A percentile compares a stretch with the other conserved stretches of the same genome.
Conservation (phyloP, 2,113 vertebrate species). For the Picathartes gymnocephalus region DNA sequence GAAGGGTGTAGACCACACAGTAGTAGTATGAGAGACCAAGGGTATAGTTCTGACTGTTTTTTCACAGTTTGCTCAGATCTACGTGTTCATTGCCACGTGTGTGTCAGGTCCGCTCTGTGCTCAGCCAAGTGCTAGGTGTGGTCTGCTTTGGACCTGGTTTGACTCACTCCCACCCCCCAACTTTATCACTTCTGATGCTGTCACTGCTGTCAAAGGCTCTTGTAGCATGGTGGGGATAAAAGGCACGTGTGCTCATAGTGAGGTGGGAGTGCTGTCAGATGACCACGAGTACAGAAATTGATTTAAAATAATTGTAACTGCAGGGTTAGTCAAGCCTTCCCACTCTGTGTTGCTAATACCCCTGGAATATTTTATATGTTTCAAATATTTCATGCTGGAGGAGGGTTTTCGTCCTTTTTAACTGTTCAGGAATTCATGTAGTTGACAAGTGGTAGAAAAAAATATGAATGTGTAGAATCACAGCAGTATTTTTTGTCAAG, state of each 20-base stretch:
- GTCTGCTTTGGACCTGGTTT: not conserved
- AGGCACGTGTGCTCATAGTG: not conserved
- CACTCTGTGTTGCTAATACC: not conserved
- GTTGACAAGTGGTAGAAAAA: not conserved
- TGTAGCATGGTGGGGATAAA: not conserved
- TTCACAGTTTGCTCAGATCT: not conserved
- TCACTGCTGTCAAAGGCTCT: not conserved
- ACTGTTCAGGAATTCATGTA: not conserved
- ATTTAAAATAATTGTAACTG: not conserved
- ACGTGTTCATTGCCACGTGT: accelerated
- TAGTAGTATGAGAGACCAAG: not conserved
- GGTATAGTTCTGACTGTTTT: not conserved
- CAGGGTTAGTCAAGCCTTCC: not conserved
- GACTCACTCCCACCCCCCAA: accelerated
- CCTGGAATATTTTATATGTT: not conserved
- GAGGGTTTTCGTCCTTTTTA: not conserved
- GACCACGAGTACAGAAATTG: not conserved
- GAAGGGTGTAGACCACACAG: not conserved
- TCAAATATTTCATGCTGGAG: not conserved
- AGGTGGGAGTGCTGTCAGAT: not conserved
- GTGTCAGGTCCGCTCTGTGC: not conserved
- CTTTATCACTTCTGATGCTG: not conserved
- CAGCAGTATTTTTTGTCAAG: not conserved
- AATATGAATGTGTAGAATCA: not conserved
- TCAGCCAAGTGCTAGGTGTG: not conserved